These are phyloP conservation scores for Struthio camelus DNA, from an alignment of 2,113 vertebrate species.

Conservation along the genomic window DNA sequence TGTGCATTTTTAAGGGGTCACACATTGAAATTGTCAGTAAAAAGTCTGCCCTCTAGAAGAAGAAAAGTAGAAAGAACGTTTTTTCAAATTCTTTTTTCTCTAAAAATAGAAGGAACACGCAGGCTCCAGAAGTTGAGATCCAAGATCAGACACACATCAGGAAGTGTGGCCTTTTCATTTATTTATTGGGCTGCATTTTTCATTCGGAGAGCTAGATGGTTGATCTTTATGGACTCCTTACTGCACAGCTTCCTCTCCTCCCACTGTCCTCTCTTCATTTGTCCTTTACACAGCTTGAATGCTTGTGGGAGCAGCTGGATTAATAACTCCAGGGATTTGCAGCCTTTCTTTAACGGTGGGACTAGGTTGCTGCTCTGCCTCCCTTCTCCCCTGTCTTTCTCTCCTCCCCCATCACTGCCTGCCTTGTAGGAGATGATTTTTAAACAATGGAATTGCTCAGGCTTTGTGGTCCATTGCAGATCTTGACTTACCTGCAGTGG, in stretches of 20 bases:
- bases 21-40: slow-evolving; percentile 24
- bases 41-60: background rate
- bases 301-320: background rate
- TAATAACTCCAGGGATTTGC: background rate
- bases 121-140: background rate
- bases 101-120: slow-evolving; percentile 34
- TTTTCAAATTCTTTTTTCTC: background rate
- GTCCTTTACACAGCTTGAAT: background rate
- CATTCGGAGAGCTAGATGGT: slow-evolving; percentile 29
- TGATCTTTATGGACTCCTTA: slow-evolving; percentile 25
- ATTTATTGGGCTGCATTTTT: slow-evolving; percentile 61
- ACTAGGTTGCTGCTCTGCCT: background rate
- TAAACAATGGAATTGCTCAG: background rate
- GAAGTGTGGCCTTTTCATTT: slow-evolving; percentile 59
- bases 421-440: background rate
- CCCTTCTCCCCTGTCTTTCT: background rate
- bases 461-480: no score
- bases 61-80: background rate
- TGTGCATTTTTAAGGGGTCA: slow-evolving; percentile 49
- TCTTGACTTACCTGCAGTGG: background rate
- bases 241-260: background rate
- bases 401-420: background rate
- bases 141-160: slow-evolving; percentile 21
- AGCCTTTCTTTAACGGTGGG: background rate
- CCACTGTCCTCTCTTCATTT: background rate